Base-by-base conservation (phyloP, 2,888 invertebrate genomes). In the Xylophagus ater region DNA sequence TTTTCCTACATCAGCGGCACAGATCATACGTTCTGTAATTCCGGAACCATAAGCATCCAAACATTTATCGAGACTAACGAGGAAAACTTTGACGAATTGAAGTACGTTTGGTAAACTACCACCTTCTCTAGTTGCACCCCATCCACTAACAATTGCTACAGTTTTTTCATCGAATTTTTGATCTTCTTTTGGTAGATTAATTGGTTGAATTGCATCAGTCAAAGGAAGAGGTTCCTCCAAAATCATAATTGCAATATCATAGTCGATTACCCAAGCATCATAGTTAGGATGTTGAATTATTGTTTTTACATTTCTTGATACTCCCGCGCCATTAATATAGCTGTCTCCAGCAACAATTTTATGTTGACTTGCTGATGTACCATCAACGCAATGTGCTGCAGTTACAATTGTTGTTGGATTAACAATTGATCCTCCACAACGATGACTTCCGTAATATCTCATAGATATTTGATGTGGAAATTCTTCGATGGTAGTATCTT, bases 1-100 rank as follows among this genome's bases (percentile, higher is more conserved):
- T n/a, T 71, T 72, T 26, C 60, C 54, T 1, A 65, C 59, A 0
- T 56, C 59, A 1, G 75, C 75, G 13, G 76, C 76, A 49, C 77
- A 78, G 0, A 75, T 53, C 70, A 76, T 74, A 1, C 59, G 62
- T 0, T 65, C 51, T 1, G 72, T 70, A 17, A 67, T 68, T 9
- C 47, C 59, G 1, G 53, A 54, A 17, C 39, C 44, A 47, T 75
- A 76, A 0, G 67, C 67, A 0, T 49, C 43, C 1, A 49, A 52
- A 45, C 77, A 77, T 0, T 53, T 49, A 1, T 51, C 47, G 1
- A 57, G 56, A 44, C 59, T 68, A 4, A 73, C 66, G 50, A 69
- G 70, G 1, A 68, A 59, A 0, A 76, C 63, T 8, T 64, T 39
- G 0, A 68, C 73, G 23, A 58, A 67, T 52, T 73, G 73, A 3